Percentiles rank a stretch among this genome's conserved stretches.
phyloP scores from a whole-genome alignment of 2,113 vertebrate genomes.

The Rana temporaria region DNA sequence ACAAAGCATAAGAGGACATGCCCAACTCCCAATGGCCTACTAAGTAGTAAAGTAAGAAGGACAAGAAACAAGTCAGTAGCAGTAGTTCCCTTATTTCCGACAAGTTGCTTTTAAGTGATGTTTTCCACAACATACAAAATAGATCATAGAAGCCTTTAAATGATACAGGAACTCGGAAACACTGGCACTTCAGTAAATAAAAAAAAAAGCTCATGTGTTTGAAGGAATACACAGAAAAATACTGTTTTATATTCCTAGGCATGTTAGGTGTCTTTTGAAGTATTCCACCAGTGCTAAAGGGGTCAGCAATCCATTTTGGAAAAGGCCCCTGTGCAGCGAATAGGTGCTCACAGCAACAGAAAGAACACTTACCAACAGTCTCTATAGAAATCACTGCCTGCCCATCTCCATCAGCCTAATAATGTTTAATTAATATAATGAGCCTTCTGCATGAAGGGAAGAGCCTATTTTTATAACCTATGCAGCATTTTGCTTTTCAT shows the following conservation, averaged over 20 bases:
- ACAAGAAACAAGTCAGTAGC: too few species aligned
- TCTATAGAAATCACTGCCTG: slow-evolving; percentile 70
- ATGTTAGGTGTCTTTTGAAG: neutral
- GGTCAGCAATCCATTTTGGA: slow-evolving; percentile 12
- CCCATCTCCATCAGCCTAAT: slow-evolving; percentile 73
- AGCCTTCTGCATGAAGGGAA: slow-evolving; percentile 75
- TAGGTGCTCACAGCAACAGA: slow-evolving; percentile 71
- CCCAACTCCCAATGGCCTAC: too few species aligned
- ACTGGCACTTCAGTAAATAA: neutral
- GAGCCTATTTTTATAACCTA: slow-evolving; percentile 84
- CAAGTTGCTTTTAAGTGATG: too few species aligned
- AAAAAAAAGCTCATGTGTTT: neutral
- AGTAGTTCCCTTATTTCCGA: too few species aligned
- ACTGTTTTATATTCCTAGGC: neutral
- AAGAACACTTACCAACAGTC: slow-evolving; percentile 71
- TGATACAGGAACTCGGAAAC: neutral
- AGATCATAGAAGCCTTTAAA: neutral
- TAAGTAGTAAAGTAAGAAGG: too few species aligned
- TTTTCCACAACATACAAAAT: neutral
- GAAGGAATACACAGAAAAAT: neutral
- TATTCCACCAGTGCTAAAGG: neutral
- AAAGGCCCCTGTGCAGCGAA: neutral
- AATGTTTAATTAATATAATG: slow-evolving; percentile 86
- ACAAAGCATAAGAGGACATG: too few species aligned
- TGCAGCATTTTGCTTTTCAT: slow-evolving; percentile 76